These are phyloP conservation scores for Rugalucina vietnamica DNA, from an alignment of 2,888 invertebrate species.

Conservation along the genomic window DNA sequence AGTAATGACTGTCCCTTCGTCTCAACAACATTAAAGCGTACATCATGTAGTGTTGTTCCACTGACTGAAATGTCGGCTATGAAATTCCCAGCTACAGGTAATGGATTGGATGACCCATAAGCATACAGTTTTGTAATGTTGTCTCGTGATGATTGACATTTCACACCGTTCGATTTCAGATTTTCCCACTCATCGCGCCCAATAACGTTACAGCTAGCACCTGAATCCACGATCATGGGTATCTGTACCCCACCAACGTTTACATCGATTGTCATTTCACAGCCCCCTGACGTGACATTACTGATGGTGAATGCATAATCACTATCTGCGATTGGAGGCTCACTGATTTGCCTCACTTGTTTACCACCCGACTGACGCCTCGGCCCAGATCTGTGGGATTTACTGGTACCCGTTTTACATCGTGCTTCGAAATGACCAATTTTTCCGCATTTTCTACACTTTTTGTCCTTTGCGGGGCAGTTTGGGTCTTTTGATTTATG, in stretches of 20 bases:
- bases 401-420: too few relatives aligned
- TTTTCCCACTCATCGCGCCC: neutral
- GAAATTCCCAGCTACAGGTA: slow-evolving; percentile 32
- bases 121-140: slow-evolving; percentile 28
- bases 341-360: too few relatives aligned
- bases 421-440: too few relatives aligned
- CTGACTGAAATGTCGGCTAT: slow-evolving; percentile 12
- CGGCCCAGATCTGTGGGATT: too few relatives aligned
- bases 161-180: neutral
- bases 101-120: slow-evolving; percentile 26
- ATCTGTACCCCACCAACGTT: neutral
- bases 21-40: neutral
- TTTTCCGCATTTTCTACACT: slow-evolving; percentile 41
- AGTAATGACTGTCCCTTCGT: neutral
- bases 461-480: slow-evolving; percentile 22
- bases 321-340: too few relatives aligned
- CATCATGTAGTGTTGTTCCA: neutral
- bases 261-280: neutral
- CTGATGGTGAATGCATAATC: slow-evolving; percentile 15
- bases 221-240: slow-evolving; percentile 14
- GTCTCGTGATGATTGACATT: neutral
- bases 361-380: too few relatives aligned
- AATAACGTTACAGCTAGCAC: slow-evolving; percentile 12
- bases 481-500: slow-evolving; percentile 15
- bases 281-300: neutral